Percentiles rank a stretch among this genome's conserved stretches.
Evolutionary conservation across 2,113 vertebrate genomes (phyloP).

Genomic region (Spermophilus dauricus): DNA sequence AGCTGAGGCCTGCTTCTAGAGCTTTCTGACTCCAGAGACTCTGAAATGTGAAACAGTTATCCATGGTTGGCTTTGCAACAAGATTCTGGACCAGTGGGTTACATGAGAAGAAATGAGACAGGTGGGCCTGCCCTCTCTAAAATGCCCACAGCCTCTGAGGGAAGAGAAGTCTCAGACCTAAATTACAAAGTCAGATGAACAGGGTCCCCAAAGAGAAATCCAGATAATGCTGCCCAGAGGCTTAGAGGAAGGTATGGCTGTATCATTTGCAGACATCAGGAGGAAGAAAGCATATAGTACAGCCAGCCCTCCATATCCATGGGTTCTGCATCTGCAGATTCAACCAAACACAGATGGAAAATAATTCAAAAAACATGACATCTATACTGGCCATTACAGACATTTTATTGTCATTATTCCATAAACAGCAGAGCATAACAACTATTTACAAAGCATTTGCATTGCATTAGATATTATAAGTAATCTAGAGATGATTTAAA

Average conservation of each 20-base stretch:
- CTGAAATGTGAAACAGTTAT: slow-evolving; percentile 39
- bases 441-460: not conserved
- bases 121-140: not conserved
- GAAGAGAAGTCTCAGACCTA: not conserved
- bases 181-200: not conserved
- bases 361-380: not conserved
- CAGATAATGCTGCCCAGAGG: not conserved
- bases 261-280: not conserved
- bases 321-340: not conserved
- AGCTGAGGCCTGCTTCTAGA: slow-evolving; percentile 45
- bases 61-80: not conserved
- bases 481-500: not conserved
- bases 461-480: not conserved
- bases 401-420: not conserved
- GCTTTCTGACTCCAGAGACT: slow-evolving; percentile 21
- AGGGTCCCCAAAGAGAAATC: not conserved
- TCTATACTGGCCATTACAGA: not conserved
- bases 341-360: not conserved
- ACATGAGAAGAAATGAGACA: not conserved
- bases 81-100: not conserved
- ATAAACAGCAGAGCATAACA: not conserved
- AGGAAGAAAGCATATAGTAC: not conserved
- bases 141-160: not conserved
- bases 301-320: not conserved
- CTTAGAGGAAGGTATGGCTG: not conserved